Evolutionary conservation across 2,888 invertebrate species (phyloP), one percentile per base, ranked within the genome.

Genomic region (Cylloceria caligata): DNA sequence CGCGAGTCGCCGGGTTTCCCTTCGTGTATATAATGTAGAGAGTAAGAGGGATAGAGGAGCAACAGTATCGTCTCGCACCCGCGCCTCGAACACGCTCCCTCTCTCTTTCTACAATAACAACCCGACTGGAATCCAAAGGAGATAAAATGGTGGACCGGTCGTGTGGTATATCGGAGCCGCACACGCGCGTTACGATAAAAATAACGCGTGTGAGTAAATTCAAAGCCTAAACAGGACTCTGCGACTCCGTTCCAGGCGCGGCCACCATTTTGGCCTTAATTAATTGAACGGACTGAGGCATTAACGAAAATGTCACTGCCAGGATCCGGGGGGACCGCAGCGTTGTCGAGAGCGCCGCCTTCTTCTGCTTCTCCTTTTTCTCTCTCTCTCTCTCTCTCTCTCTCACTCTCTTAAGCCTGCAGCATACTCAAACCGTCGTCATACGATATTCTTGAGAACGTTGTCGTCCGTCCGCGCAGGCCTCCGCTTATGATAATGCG

Each of bases 131-230:
- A 84, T 82, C 79, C 75, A 75, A 64, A 62, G 62, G 79, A 87
- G 87, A 88, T 88, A 89, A 89, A 89, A 89, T 88, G 88, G 89
- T 87, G 88, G 87, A 86, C 85, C 80, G 83, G 83, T 85, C 78
- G 79, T 75, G 67, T 52, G 16, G 34, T 62, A 73, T 60, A 64
- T 39, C 52, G 65, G 65, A 74, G 65, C 39, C 39, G 42, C 52
- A 11, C 69, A 19, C 34, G 39, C 24, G 67, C 79, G 30, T 65
- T 72, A 69, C 42, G 71, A 45, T 65, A 62, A 67, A 55, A 57
- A 4, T 34, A 34, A 57, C 65, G 81, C 57, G 72, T 49, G 67
- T 9, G 45, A 65, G 77, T 73, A 74, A 80, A 45, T 65, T 77
- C 77, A 30, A 49, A 71, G 39, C 68, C 64, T 21, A 24, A 21